A percentile compares a stretch with the other conserved stretches of the same genome.
Conservation (phyloP, 1,140 invertebrate species). For the Eupristina koningsbergeri region DNA sequence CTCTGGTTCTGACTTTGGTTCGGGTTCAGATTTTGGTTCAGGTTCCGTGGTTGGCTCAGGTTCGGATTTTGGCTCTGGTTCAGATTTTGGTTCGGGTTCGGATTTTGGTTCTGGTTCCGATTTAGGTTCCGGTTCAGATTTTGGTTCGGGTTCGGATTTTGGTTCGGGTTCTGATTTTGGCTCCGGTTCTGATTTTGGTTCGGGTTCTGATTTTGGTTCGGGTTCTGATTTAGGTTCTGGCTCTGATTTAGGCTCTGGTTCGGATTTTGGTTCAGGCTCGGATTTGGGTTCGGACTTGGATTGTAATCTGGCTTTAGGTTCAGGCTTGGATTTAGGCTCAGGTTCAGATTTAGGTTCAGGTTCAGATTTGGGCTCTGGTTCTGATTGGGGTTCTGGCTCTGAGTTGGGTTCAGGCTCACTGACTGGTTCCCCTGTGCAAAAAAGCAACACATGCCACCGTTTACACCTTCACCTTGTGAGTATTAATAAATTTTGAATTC, state of each 20-base stretch:
- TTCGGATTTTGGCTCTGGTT: conserved; percentile 73
- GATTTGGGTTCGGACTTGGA: conserved; percentile 68
- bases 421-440: conserved; percentile 71
- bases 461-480: conserved; percentile 69
- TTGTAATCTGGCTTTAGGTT: conserved; percentile 67
- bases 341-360: conserved; percentile 63
- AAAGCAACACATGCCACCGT: conserved; percentile 73
- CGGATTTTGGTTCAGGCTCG: conserved; percentile 58
- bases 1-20: conserved; percentile 64
- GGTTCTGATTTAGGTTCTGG: conserved; percentile 59
- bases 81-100: conserved; percentile 69
- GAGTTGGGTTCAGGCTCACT: conserved; percentile 71
- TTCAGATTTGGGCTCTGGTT: conserved; percentile 64
- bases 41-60: conserved; percentile 70
- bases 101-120: conserved; percentile 66
- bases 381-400: conserved; percentile 69
- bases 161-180: conserved; percentile 69
- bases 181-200: conserved; percentile 69
- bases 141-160: conserved; percentile 67
- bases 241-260: conserved; percentile 61
- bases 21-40: conserved; percentile 63
- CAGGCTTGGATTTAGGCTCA: conserved; percentile 64
- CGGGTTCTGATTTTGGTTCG: conserved; percentile 64
- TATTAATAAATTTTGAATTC: conserved; percentile 39
- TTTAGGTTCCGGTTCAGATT: conserved; percentile 63